Evolutionary conservation across 2,113 vertebrate genomes (phyloP).

Genomic region (Chaenocephalus aceratus): DNA sequence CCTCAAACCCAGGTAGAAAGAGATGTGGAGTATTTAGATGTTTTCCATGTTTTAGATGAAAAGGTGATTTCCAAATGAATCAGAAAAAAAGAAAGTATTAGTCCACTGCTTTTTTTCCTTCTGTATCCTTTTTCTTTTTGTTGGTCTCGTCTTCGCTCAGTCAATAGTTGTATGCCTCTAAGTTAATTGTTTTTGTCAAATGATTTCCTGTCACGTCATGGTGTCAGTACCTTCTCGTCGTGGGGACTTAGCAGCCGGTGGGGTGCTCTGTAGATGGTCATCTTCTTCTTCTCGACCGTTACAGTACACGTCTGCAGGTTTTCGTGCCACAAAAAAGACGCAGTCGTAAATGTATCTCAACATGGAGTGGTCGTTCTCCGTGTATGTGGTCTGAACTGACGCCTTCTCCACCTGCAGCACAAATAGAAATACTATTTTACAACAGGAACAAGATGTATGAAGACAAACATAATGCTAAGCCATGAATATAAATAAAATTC

Average conservation of each 20-base stretch:
- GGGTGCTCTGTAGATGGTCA: conserved; percentile 31
- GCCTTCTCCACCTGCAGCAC: conserved; percentile 90
- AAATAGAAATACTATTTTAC: conserved; percentile 6
- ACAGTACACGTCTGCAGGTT: conserved; percentile 82
- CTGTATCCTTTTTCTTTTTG: conserved; percentile 6
- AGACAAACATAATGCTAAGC: background rate
- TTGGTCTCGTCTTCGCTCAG: conserved; percentile 4
- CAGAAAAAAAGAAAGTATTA: conserved; percentile 31
- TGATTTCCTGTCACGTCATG: conserved; percentile 70
- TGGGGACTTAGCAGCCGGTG: conserved; percentile 68
- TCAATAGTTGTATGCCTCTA: background rate
- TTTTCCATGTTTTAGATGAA: background rate
- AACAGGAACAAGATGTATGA: background rate
- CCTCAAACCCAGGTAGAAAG: conserved; percentile 2
- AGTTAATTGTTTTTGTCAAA: conserved; percentile 16
- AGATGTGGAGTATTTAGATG: background rate
- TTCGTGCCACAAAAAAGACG: conserved; percentile 95
- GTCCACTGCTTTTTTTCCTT: conserved; percentile 8
- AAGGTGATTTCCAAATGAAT: background rate
- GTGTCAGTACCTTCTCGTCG: conserved; percentile 46
- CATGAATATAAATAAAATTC: background rate
- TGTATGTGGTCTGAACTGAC: conserved; percentile 94
- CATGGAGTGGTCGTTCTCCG: conserved; percentile 97
- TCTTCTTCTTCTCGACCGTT: conserved; percentile 62
- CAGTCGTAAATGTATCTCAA: conserved; percentile 97